A percentile compares a stretch with the other conserved stretches of the same genome.
phyloP scores from a whole-genome alignment of 1,140 invertebrate genomes.

The Tachypleus tridentatus region DNA sequence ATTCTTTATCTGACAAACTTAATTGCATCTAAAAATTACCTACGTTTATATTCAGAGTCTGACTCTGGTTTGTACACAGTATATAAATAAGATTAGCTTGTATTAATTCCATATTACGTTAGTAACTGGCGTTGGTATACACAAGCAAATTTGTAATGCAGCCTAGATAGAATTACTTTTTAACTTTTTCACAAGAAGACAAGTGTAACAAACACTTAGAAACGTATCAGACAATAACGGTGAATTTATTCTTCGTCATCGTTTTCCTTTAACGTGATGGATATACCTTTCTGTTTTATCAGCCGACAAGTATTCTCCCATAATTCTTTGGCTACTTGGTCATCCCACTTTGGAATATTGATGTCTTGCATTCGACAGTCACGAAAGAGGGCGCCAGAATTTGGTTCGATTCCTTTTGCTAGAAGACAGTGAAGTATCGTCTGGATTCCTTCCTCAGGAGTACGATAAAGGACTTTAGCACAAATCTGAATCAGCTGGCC shows the following conservation, averaged over 20 bases:
- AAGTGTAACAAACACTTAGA: too few species aligned
- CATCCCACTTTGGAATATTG: slow-evolving; percentile 12
- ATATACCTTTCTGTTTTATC: slow-evolving; percentile 12
- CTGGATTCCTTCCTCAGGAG: slow-evolving; percentile 35
- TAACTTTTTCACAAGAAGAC: too few species aligned
- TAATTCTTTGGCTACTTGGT: slow-evolving; percentile 7
- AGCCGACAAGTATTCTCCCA: slow-evolving; percentile 8
- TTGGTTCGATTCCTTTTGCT: slow-evolving; percentile 18
- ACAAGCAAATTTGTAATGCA: too few species aligned
- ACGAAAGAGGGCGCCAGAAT: slow-evolving; percentile 21
- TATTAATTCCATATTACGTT: too few species aligned
- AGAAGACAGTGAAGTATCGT: slow-evolving; percentile 34
- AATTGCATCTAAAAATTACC: too few species aligned
- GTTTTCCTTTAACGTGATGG: not conserved
- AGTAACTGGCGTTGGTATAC: too few species aligned
- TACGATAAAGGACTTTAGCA: slow-evolving; percentile 29
- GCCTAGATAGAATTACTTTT: too few species aligned
- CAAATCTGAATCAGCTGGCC: slow-evolving; percentile 14
- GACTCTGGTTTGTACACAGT: too few species aligned
- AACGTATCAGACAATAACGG: too few species aligned
- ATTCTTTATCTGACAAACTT: too few species aligned
- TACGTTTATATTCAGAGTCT: too few species aligned
- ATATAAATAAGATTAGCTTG: too few species aligned
- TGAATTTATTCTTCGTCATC: slow-evolving; percentile 10
- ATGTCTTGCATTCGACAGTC: slow-evolving; percentile 8